Evolutionary conservation across 2,797 vertebrate genomes (phyloP).

Genomic region (Gallinago stenura): DNA sequence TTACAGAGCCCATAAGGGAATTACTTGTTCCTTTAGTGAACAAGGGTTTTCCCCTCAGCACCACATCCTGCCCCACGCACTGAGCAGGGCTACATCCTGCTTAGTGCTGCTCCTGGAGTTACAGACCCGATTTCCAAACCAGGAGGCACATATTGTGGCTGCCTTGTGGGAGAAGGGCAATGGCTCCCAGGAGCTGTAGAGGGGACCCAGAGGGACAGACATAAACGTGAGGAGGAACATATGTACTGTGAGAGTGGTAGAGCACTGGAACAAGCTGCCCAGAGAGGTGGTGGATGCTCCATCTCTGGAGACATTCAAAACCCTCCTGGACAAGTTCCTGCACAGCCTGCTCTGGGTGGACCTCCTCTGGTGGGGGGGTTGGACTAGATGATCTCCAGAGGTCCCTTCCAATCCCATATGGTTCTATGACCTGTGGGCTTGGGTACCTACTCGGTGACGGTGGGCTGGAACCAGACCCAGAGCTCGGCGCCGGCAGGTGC

Average conservation of each 20-base stretch:
- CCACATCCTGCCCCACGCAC: background rate
- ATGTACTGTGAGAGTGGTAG: too few relatives aligned
- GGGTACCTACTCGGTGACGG: conserved; percentile 88
- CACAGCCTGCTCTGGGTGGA: too few relatives aligned
- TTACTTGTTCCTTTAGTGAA: background rate
- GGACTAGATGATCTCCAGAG: too few relatives aligned
- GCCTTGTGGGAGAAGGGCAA: fast-evolving
- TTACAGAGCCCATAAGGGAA: background rate
- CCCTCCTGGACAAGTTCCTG: too few relatives aligned
- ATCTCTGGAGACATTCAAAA: too few relatives aligned
- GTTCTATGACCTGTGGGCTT: fast-evolving
- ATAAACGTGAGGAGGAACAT: too few relatives aligned
- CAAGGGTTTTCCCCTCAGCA: background rate
- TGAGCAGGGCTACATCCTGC: background rate
- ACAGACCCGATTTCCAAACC: background rate
- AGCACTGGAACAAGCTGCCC: too few relatives aligned
- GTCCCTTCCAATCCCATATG: too few relatives aligned
- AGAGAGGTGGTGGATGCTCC: too few relatives aligned
- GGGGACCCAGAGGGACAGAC: background rate
- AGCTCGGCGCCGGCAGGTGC: conserved; percentile 89
- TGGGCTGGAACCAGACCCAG: conserved; percentile 98
- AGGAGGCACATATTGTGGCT: fast-evolving
- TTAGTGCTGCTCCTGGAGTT: background rate
- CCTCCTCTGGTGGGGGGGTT: too few relatives aligned
- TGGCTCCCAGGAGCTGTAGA: fast-evolving